Conservation (phyloP, 2,113 vertebrate genomes). For the Acrocephalus kingi region DNA sequence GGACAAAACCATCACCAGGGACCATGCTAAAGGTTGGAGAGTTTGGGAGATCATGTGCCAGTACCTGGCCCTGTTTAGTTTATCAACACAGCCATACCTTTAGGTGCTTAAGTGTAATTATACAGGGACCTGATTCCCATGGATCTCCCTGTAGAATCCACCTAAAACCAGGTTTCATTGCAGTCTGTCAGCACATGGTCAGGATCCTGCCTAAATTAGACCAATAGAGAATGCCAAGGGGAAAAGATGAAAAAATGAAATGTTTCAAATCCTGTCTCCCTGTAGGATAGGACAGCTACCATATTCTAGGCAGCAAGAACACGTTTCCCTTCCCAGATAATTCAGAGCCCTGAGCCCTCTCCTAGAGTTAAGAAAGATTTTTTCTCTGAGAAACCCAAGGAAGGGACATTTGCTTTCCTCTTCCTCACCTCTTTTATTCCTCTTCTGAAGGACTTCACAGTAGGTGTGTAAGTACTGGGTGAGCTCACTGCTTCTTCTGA, state of each 20-base stretch:
- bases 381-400: not conserved
- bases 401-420: not conserved
- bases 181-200: not conserved
- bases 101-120: not conserved
- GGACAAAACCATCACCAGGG: slow-evolving; percentile 27
- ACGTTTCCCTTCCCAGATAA: not conserved
- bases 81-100: slow-evolving; percentile 15
- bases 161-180: not conserved
- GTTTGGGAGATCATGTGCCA: not conserved
- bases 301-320: not conserved
- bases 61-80: not conserved
- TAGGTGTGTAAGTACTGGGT: not conserved
- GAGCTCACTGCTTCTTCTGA: not conserved
- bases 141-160: not conserved
- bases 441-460: not conserved
- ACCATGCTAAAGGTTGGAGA: not conserved
- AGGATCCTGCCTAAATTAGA: not conserved
- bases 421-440: not conserved
- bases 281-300: not conserved
- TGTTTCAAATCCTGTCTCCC: not conserved
- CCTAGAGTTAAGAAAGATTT: not conserved
- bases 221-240: not conserved
- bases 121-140: not conserved
- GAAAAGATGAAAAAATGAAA: not conserved
- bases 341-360: not conserved